Base-by-base conservation (phyloP, 1,140 invertebrate species). In the Drosophila kanapiae region DNA sequence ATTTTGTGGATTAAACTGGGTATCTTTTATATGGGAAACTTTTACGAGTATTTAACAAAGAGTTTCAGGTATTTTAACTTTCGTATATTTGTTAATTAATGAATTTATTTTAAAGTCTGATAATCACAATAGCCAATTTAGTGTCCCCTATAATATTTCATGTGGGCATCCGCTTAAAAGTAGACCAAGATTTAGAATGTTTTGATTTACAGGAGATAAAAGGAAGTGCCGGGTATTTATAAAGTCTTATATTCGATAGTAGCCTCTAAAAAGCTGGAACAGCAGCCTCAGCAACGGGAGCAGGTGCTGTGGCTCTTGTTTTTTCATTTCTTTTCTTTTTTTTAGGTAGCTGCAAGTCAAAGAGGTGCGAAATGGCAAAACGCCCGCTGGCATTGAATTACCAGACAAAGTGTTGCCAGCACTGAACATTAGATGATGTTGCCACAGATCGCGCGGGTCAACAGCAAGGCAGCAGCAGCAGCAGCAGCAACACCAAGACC, bases 381-480 rank as follows among this genome's bases (percentile, higher is more conserved):
- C 85, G 77, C 85, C 84, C 85, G 81, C 85, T 78, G 86, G 85
- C 85, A 90, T 90, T 85, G 85, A 90, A 90, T 90, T 90, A 74
- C 83, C 85, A 90, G 78, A 90, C 85, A 90, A 90, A 90, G 75
- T 90, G 86, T 80, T 90, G 88, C 83, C 78, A 75, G 80, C 75
- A 65, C 54, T 68, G 69, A 77, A 78, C 85, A 88, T 88, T 88
- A 88, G 85, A 90, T 90, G 85, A 80, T 88, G 85, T 81, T 90
- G 67, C 67, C 67, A 70, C 63, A 68, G 67, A 70, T 70, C 67
- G 67, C 67, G 67, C 82, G 78, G 84, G 84, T 87, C 84, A 86
- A 62, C 63, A 64, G 56, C 53, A 58, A 47, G 27, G 53, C 63
- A 58, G 33, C 63, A 61, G 37, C 57, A 69, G 18, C 65, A 42